Base-by-base conservation (phyloP, 2,113 vertebrate genomes). In the Hystrix cristata region DNA sequence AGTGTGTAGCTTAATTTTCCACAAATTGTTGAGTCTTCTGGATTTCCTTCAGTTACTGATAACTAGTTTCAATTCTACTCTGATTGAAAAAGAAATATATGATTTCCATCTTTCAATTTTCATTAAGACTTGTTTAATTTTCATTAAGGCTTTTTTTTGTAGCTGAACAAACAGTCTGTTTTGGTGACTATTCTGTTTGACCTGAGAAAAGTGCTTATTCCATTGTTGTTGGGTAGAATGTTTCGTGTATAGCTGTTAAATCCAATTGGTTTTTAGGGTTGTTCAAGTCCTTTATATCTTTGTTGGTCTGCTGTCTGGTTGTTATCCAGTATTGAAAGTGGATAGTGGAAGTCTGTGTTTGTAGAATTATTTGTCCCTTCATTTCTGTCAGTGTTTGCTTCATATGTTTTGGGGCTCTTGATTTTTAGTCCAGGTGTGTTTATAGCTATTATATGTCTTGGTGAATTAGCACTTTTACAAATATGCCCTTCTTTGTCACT, bases 391-490 rank as follows among this genome's bases (percentile, higher is more conserved):
- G 23, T 74, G 71, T 76, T 76, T 76, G 12, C 25, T 76, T 76
- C 72, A 76, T 76, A 48, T 76, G 29, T 93, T 59, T 72, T 90
- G 43, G 19, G 59, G 3, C 51, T 76, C 19, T 91, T 91, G 31
- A 80, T 76, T 80, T 96, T 87, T 60, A 60, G 12, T 48, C 53
- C 38, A 7, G 87, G 29, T 69, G 74, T 27, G 3, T 87, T 94
- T 87, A 74, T 81, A 85, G 71, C 60, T 82, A 14, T 78, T 74
- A 34, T 74, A 34, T 84, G 13, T 93, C 53, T 90, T 62, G 72
- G 23, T 64, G 72, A 65, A 80, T 89, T 95, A 74, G 48, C 23
- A 15, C 38, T 82, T 93, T 91, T 86, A 72, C 80, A 48, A 93
- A 38, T 72, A 27, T 57, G 46, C 51, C 43, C 29, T 46, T 38